phyloP scores from a whole-genome alignment of 2,797 vertebrate genomes.

The Monodelphis domestica region DNA sequence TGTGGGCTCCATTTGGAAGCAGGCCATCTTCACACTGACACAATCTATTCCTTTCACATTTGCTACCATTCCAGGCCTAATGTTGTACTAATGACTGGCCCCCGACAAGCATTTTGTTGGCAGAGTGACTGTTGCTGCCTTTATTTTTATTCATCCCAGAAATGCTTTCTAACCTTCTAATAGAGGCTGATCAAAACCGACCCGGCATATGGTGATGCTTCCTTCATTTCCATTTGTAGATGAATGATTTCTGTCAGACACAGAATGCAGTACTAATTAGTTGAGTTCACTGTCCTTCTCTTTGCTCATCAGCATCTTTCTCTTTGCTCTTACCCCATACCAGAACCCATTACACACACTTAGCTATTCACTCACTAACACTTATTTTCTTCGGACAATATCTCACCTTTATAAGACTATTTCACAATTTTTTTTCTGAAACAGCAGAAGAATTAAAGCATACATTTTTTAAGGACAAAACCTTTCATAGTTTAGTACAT shows the following conservation, averaged over 20 bases:
- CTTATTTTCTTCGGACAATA: not conserved
- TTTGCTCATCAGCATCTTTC: not conserved
- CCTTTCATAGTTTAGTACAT: not conserved
- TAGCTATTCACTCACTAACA: not conserved
- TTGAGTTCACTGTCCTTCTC: not conserved
- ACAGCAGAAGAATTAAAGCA: not conserved
- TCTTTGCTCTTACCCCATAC: not conserved
- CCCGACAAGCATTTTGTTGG: not conserved
- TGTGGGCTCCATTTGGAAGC: conserved; percentile 12
- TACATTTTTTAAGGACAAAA: not conserved
- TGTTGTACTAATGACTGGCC: not conserved
- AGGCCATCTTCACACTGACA: not conserved
- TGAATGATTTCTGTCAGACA: not conserved
- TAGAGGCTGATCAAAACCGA: not conserved
- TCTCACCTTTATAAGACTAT: not conserved
- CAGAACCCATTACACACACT: not conserved
- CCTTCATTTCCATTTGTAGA: not conserved
- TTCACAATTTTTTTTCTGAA: not conserved
- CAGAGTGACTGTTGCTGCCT: not conserved
- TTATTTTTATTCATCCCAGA: not conserved
- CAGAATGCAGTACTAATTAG: not conserved
- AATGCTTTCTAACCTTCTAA: conserved; percentile 4
- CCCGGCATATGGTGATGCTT: not conserved
- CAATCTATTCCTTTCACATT: conserved; percentile 19
- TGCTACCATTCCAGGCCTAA: not conserved